These are phyloP conservation scores for Larimichthys crocea DNA, from an alignment of 2,113 vertebrate species.

Conservation along the genomic window DNA sequence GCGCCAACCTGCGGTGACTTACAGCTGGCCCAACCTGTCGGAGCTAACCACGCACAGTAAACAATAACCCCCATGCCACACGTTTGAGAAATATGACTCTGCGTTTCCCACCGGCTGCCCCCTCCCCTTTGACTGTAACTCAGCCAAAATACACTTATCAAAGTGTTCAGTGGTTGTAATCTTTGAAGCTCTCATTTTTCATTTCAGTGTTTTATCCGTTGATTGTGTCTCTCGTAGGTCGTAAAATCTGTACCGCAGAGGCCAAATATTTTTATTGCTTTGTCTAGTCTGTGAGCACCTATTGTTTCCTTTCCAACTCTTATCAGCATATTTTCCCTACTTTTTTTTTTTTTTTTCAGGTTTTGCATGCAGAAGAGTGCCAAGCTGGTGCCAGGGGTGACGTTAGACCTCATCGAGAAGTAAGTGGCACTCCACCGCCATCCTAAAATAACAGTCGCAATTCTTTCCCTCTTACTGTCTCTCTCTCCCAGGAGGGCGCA, in stretches of 20 bases:
- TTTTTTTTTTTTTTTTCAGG: constrained; percentile 80
- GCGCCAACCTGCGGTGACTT: constrained; percentile 57
- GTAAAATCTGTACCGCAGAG: constrained; percentile 34
- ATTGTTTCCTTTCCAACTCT: constrained; percentile 37
- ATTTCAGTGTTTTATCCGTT: constrained; percentile 37
- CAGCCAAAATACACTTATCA: constrained; percentile 60
- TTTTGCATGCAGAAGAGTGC: constrained; percentile 99
- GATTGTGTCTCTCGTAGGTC: constrained; percentile 40
- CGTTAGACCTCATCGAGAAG: constrained; percentile 98
- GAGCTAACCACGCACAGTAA: constrained; percentile 45
- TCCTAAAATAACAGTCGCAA: constrained; percentile 8
- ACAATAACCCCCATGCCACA: constrained; percentile 46
- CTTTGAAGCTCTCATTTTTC: constrained; percentile 58
- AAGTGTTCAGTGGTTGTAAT: constrained; percentile 51
- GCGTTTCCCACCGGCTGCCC: constrained; percentile 5
- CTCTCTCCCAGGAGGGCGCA: constrained; percentile 1
- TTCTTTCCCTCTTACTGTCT: background rate
- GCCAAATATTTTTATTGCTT: constrained; percentile 37
- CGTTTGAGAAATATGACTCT: constrained; percentile 44
- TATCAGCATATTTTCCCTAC: constrained; percentile 15
- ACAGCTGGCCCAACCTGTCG: constrained; percentile 56
- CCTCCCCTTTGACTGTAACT: constrained; percentile 35
- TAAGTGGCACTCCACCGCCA: constrained; percentile 80
- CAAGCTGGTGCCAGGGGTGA: constrained; percentile 97
- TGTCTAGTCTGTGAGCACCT: background rate